Base-by-base conservation (phyloP, 2,888 invertebrate genomes). In the Trachelus troglodyta region DNA sequence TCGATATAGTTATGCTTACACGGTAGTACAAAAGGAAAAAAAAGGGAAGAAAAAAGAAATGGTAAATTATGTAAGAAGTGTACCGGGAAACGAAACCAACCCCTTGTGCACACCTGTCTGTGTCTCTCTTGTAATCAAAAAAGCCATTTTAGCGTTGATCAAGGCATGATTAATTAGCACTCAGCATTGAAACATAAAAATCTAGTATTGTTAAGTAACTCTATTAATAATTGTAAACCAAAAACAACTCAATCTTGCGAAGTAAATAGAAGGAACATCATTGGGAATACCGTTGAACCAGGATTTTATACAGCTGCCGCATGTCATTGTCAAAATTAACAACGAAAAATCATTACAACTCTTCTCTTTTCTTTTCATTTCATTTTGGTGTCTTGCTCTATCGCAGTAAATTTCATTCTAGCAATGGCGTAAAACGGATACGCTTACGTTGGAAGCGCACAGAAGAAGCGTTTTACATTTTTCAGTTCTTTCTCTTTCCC, bases 201-300 rank as follows among this genome's bases (percentile, higher is more conserved):
- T 85, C 86, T 89, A 87, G 83, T 86, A 84, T 84, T 85, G 85
- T 89, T 85, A 85, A 87, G 85, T 86, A 88, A 89, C 83, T 83
- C 83, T 87, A 87, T 81, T 85, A 85, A 86, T 88, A 88, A 88
- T 88, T 74, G 82, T 88, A 88, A 89, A 88, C 84, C 81, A 87
- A 87, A 85, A 86, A 82, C 85, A 90, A 89, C 84, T 87, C 83
- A 89, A 90, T 87, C 87, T 87, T 85, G 85, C 87, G 86, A 85
- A 89, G 87, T 83, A 87, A 87, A 87, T 87, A 85, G 85, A 88
- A 89, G 87, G 86, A 90, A 89, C 89, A 89, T 89, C 88, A 90
- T 90, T 89, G 87, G 89, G 88, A 87, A 89, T 85, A 87, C 83
- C 86, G 85, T 86, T 84, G 81, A 87, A 89, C 80, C 85, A 84